phyloP scores from a whole-genome alignment of 2,888 invertebrate species.

The Busseola fusca region DNA sequence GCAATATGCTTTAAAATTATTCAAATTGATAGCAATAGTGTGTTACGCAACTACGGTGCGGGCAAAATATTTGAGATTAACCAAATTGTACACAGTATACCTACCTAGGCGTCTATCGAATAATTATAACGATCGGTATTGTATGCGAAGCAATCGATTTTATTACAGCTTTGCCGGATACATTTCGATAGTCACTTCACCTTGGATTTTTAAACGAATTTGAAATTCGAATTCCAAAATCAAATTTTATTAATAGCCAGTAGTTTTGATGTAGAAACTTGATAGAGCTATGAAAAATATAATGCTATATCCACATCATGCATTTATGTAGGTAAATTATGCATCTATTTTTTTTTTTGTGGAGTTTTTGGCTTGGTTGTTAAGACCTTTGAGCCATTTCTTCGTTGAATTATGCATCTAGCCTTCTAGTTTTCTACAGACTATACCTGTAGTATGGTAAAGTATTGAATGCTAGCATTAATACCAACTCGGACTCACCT shows the following conservation, averaged over 20 bases:
- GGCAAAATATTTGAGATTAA: background rate
- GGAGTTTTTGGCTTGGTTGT: too few relatives aligned
- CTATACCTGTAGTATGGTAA: too few relatives aligned
- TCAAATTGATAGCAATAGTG: too few relatives aligned
- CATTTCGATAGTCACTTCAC: conserved; percentile 24
- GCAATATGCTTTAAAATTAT: too few relatives aligned
- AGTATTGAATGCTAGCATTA: background rate
- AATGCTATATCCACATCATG: background rate
- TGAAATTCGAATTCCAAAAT: too few relatives aligned
- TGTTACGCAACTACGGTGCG: too few relatives aligned
- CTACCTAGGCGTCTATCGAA: conserved; percentile 2
- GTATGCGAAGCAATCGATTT: conserved; percentile 53
- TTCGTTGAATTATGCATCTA: background rate
- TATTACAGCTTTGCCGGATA: conserved; percentile 25
- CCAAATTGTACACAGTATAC: background rate
- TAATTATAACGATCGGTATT: conserved; percentile 33
- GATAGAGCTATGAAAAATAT: background rate
- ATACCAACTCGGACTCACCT: background rate
- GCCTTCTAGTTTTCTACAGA: conserved; percentile 13
- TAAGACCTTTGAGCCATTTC: too few relatives aligned
- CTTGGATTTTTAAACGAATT: conserved; percentile 32
- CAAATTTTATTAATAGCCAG: conserved; percentile 8
- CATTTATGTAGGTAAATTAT: too few relatives aligned
- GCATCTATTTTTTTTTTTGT: too few relatives aligned
- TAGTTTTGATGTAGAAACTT: conserved; percentile 5